Percentiles rank a stretch among this genome's conserved stretches.
Evolutionary conservation across 2,113 vertebrate genomes (phyloP).

Genomic region (Osmerus mordax): DNA sequence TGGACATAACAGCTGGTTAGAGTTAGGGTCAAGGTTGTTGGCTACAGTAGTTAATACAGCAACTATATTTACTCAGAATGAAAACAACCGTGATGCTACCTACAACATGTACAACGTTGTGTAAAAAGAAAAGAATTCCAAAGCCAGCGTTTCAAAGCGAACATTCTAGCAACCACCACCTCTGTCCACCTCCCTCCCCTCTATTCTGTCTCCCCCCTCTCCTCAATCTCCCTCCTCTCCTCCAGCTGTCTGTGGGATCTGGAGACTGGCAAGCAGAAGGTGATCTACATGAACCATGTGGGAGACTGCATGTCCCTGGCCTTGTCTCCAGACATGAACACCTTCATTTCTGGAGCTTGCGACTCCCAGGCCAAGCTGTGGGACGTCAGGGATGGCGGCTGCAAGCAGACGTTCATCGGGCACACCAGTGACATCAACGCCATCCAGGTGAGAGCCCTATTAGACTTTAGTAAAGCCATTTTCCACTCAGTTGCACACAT

Average conservation of each 20-base stretch:
- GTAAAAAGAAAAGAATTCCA: no score
- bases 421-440: slow-evolving; percentile 96
- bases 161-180: not conserved
- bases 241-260: slow-evolving; percentile 92
- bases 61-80: no score
- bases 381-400: slow-evolving; percentile 92
- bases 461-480: not conserved
- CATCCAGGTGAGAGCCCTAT: slow-evolving; percentile 79
- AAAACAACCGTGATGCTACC: no score
- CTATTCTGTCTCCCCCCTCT: no score
- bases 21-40: no score
- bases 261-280: slow-evolving; percentile 93
- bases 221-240: slow-evolving; percentile 15
- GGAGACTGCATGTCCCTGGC: slow-evolving; percentile 97
- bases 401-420: slow-evolving; percentile 93
- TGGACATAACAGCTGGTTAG: not conserved
- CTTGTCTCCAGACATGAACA: slow-evolving; percentile 82
- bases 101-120: no score
- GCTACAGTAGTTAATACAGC: no score
- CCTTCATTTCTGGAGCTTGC: slow-evolving; percentile 93
- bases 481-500: not conserved
- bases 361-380: slow-evolving; percentile 96
- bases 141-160: no score
- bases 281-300: slow-evolving; percentile 86
- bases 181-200: not conserved